Evolutionary conservation across 2,888 invertebrate species (phyloP).

Genomic region (Ptilodon capucinus): DNA sequence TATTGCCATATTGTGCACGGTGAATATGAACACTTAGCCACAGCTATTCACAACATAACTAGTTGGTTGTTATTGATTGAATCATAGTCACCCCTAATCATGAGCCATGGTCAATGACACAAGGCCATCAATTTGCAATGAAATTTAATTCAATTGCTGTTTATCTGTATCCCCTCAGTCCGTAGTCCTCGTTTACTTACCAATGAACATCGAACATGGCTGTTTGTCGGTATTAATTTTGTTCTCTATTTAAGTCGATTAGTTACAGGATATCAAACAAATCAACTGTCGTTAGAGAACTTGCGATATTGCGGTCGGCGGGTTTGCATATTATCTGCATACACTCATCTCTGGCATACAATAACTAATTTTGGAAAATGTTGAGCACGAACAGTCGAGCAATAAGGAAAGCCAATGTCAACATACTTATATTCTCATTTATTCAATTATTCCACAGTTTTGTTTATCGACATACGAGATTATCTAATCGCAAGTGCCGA

Average conservation of each 20-base stretch:
- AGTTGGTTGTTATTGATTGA: background rate
- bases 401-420: slow-evolving; percentile 61
- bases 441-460: slow-evolving; percentile 42
- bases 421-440: slow-evolving; percentile 9
- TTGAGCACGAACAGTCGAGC: slow-evolving; percentile 66
- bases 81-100: background rate
- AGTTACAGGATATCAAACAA: background rate
- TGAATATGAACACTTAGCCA: background rate
- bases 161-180: background rate
- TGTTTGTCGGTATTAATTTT: background rate
- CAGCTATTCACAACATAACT: background rate
- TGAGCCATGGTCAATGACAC: background rate
- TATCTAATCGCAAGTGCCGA: slow-evolving; percentile 33
- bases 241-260: background rate
- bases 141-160: background rate
- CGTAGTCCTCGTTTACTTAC: background rate
- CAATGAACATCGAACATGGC: background rate
- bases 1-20: slow-evolving; percentile 35
- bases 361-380: slow-evolving; percentile 55
- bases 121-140: background rate
- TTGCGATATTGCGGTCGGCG: slow-evolving; percentile 56
- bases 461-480: slow-evolving; percentile 40
- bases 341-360: slow-evolving; percentile 61
- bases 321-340: slow-evolving; percentile 60
- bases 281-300: slow-evolving; percentile 1